Evolutionary conservation across 2,888 invertebrate genomes (phyloP).

Genomic region (Mythimna lalbum): DNA sequence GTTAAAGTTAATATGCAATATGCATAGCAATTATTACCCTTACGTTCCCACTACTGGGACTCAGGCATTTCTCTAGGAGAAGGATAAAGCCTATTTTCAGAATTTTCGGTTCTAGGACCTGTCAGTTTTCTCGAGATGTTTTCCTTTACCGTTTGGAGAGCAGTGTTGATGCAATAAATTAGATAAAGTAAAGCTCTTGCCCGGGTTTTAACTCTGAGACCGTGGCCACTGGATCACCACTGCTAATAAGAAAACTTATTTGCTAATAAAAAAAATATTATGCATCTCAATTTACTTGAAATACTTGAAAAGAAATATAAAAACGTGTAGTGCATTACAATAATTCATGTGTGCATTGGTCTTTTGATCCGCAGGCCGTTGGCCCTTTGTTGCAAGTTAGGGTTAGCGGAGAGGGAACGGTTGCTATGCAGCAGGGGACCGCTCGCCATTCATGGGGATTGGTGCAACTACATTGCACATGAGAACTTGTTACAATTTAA

Average conservation of each 20-base stretch:
- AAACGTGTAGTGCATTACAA: conserved; percentile 1
- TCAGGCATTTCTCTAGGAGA: background rate
- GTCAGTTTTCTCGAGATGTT: no score
- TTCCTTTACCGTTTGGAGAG: background rate
- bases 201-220: no score
- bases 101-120: no score
- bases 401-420: conserved; percentile 49
- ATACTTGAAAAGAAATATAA: background rate
- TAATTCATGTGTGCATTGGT: conserved; percentile 20
- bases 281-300: no score
- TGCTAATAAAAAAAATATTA: background rate
- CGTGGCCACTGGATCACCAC: no score
- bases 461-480: conserved; percentile 50
- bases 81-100: no score
- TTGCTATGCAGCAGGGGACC: conserved; percentile 27
- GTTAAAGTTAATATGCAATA: background rate
- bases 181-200: no score
- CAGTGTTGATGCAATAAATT: background rate
- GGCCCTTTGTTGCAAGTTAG: conserved; percentile 36
- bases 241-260: no score
- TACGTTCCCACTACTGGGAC: no score
- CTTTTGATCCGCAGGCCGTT: conserved; percentile 35
- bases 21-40: no score
- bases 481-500: conserved; percentile 26
- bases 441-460: conserved; percentile 16